Percentiles rank a stretch among this genome's conserved stretches.
Conservation (phyloP, 1,140 invertebrate species). For the Aphis gossypii region DNA sequence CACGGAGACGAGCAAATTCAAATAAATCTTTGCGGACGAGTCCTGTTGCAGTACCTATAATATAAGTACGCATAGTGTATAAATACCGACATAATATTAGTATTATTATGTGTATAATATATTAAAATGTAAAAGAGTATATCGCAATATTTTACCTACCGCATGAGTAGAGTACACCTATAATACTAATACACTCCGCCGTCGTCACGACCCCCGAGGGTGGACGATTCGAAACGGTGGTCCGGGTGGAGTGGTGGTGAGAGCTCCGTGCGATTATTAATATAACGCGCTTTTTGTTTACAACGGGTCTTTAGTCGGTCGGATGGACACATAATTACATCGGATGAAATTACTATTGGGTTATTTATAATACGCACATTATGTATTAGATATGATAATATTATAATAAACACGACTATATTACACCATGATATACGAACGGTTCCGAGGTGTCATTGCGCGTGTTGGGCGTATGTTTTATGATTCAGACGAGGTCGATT, state of each 20-base stretch:
- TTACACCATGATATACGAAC: neutral
- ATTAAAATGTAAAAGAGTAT: neutral
- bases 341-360: neutral
- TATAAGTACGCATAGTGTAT: neutral
- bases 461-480: constrained; percentile 1
- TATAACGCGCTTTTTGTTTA: constrained; percentile 16
- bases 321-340: neutral
- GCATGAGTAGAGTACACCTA: too few relatives aligned
- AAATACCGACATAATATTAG: neutral
- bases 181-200: neutral
- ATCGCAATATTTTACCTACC: neutral
- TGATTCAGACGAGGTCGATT: neutral
- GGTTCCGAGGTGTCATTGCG: neutral
- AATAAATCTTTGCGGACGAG: constrained; percentile 13
- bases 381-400: neutral
- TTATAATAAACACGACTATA: neutral
- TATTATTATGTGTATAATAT: neutral
- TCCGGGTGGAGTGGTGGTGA: neutral
- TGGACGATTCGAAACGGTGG: neutral
- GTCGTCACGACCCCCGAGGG: neutral
- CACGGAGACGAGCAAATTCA: neutral
- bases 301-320: constrained; percentile 1
- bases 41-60: neutral
- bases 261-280: neutral
- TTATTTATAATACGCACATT: neutral